These are phyloP conservation scores for Tinea trinotella DNA, from an alignment of 2,888 invertebrate genomes.

Conservation along the genomic window DNA sequence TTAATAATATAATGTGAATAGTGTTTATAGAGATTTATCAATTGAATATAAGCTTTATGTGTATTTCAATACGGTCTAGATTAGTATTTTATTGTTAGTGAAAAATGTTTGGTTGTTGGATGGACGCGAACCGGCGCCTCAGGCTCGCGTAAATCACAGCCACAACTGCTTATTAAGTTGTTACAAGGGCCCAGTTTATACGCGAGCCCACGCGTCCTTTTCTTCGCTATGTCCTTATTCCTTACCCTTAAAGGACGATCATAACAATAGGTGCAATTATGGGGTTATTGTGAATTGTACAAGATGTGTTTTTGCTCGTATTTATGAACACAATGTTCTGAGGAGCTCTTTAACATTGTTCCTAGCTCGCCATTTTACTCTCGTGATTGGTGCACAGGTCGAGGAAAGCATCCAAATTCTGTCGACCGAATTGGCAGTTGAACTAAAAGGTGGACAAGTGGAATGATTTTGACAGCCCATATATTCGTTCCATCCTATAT, in stretches of 20 bases:
- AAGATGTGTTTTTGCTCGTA: not conserved
- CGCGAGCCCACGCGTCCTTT: conserved; percentile 56
- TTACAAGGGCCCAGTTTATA: conserved; percentile 54
- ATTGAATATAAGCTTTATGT: not conserved
- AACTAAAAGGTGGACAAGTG: too few relatives aligned
- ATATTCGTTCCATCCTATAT: too few relatives aligned
- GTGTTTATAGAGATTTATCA: too few relatives aligned
- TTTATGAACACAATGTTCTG: not conserved
- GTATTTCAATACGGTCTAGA: not conserved
- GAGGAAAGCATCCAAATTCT: too few relatives aligned
- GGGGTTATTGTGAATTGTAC: not conserved
- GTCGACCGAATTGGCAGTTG: too few relatives aligned
- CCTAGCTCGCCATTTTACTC: not conserved
- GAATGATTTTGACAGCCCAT: too few relatives aligned
- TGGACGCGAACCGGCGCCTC: conserved; percentile 46
- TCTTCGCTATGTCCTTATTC: conserved; percentile 50
- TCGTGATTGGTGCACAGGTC: too few relatives aligned
- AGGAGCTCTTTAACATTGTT: not conserved
- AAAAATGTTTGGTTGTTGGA: not conserved
- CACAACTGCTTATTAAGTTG: conserved; percentile 69
- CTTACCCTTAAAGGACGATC: conserved; percentile 34
- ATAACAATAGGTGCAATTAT: conserved; percentile 11
- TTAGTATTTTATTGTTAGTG: not conserved
- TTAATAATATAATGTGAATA: too few relatives aligned
- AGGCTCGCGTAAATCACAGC: conserved; percentile 63